Percentiles rank a stretch among this genome's conserved stretches.
Evolutionary conservation across 2,797 vertebrate genomes (phyloP).

Genomic region (Gymnocypris eckloni): DNA sequence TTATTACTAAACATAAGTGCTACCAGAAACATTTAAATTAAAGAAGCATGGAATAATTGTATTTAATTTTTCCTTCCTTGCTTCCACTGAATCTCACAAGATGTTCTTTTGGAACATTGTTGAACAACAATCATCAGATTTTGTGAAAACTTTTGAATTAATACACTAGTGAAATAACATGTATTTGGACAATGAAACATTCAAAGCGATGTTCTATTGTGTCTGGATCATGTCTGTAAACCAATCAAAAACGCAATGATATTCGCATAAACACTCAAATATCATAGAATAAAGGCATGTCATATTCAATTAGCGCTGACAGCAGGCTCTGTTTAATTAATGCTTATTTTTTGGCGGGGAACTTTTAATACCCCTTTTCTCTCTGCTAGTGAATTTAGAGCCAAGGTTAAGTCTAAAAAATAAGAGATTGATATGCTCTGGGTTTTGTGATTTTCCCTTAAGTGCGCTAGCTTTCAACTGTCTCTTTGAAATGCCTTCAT

Average conservation of each 20-base stretch:
- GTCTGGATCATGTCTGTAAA: neutral
- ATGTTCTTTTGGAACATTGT: neutral
- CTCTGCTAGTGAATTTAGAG: neutral
- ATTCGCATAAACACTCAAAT: neutral
- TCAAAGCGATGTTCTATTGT: neutral
- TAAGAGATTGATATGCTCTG: conserved; percentile 57
- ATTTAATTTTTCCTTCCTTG: neutral
- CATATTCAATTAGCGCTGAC: neutral
- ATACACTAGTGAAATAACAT: neutral
- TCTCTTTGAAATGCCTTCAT: conserved; percentile 60
- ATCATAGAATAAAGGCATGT: neutral
- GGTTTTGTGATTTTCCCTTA: conserved; percentile 51
- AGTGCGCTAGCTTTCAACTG: conserved; percentile 57
- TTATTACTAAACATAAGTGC: neutral
- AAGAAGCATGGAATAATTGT: neutral
- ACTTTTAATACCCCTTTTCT: neutral
- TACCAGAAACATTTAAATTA: neutral
- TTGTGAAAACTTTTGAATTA: neutral
- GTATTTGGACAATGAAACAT: neutral
- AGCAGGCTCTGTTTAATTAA: neutral
- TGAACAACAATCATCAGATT: neutral
- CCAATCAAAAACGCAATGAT: neutral
- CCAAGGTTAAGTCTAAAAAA: conserved; percentile 27
- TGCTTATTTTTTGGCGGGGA: neutral
- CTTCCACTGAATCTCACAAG: neutral